A percentile compares a stretch with the other conserved stretches of the same genome.
Evolutionary conservation across 2,888 invertebrate species (phyloP).

Genomic region (Sphaerophoria taeniata): DNA sequence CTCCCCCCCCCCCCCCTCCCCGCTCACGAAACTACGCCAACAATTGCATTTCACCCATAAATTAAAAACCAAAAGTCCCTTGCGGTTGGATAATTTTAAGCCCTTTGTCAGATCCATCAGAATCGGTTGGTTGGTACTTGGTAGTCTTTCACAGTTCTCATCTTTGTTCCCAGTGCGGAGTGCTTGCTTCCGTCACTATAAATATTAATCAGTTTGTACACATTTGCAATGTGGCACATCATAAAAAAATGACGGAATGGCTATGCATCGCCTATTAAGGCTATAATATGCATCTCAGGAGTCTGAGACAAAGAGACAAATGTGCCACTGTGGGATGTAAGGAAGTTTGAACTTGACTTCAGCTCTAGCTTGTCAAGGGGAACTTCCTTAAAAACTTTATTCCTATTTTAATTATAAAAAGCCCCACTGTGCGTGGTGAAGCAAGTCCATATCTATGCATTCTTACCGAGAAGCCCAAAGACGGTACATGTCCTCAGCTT

Average conservation of each 20-base stretch:
- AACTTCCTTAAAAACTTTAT: not conserved
- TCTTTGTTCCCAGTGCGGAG: slow-evolving; percentile 41
- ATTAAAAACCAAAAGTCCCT: slow-evolving; percentile 45
- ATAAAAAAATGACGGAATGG: slow-evolving; percentile 58
- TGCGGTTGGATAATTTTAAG: slow-evolving; percentile 15
- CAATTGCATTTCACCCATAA: slow-evolving; percentile 71
- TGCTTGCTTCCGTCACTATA: slow-evolving; percentile 68
- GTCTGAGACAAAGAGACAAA: slow-evolving; percentile 53
- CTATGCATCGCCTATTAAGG: slow-evolving; percentile 54
- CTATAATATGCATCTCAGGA: slow-evolving; percentile 46
- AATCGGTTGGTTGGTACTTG: slow-evolving; percentile 39
- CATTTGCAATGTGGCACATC: slow-evolving; percentile 65
- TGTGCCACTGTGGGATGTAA: slow-evolving; percentile 11
- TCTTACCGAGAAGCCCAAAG: not conserved
- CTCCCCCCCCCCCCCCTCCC: slow-evolving; percentile 3
- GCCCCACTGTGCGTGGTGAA: slow-evolving; percentile 11
- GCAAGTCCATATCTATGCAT: slow-evolving; percentile 23
- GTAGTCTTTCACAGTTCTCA: slow-evolving; percentile 29
- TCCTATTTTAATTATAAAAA: not conserved
- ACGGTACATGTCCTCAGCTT: too few species aligned
- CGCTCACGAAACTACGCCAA: not conserved
- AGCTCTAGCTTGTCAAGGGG: not conserved
- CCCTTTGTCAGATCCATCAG: slow-evolving; percentile 40
- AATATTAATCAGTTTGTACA: slow-evolving; percentile 75
- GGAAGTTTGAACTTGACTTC: not conserved